A percentile compares a stretch with the other conserved stretches of the same genome.
Conservation (phyloP, 2,888 invertebrate species). For the Microctonus hyperodae region DNA sequence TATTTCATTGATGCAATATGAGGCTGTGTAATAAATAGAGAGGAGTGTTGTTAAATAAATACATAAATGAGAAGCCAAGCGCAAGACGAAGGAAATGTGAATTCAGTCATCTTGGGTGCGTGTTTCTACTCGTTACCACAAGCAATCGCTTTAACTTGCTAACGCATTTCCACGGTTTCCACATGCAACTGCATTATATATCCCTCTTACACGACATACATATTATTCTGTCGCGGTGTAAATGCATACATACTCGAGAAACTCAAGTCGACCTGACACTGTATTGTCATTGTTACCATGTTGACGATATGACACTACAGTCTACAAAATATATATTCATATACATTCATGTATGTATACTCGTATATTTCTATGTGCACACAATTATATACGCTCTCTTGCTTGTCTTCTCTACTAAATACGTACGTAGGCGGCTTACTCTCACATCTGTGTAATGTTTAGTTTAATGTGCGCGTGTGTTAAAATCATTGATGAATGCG, state of each 20-base stretch:
- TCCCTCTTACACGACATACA: background rate
- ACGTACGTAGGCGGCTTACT: conserved; percentile 45
- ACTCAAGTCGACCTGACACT: conserved; percentile 25
- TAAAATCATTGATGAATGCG: conserved; percentile 49
- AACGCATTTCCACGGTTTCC: conserved; percentile 47
- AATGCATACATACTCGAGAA: background rate
- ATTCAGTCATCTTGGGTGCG: conserved; percentile 21
- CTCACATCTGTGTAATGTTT: too few species aligned
- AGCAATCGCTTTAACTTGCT: conserved; percentile 46
- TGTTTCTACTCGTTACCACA: conserved; percentile 37
- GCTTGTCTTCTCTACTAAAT: conserved; percentile 43
- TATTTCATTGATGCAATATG: background rate
- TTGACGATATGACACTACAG: conserved; percentile 15
- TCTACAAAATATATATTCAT: background rate
- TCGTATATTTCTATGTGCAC: too few species aligned
- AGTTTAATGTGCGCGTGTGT: too few species aligned
- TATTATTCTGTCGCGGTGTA: background rate
- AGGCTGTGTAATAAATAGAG: background rate
- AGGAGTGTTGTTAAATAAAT: background rate
- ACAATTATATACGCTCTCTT: conserved; percentile 4
- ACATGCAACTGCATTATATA: conserved; percentile 42
- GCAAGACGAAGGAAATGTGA: background rate
- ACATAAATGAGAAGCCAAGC: background rate
- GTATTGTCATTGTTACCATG: conserved; percentile 33
- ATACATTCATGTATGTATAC: background rate